Evolutionary conservation across 1,140 invertebrate species (phyloP), one percentile per base, ranked within the genome.

Genomic region (Rhagoletis pomonella): DNA sequence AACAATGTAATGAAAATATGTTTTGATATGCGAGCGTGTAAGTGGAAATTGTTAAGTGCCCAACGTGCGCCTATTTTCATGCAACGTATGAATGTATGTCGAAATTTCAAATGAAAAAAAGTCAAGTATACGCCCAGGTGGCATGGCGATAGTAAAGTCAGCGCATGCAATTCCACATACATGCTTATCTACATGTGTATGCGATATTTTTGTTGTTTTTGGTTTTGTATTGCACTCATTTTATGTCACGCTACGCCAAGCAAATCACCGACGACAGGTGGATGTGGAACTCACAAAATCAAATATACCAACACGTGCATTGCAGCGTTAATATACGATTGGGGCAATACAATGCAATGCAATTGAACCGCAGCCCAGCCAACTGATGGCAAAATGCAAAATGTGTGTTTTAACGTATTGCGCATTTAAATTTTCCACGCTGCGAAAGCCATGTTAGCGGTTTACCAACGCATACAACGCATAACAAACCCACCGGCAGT

Each of bases 361-460:
- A n/a, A 81, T 81, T 81, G 73, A 81, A 81, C 47, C 50, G 47
- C 73, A 55, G 55, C 17, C 44, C 19, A 81, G 73, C 47, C 73
- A 81, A 81, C 73, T 81, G 73, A 55, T 81, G 47, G 44, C 47
- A 29, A 81, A 55, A 81, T 50, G 3, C 44, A 29, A 55, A 3
- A 67, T 67, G 29, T 29, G 64, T 67, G 29, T 10, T 39, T 81
- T 44, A 6, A 44, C 1, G 10, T 67, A 29, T 55, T 81, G 69
- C 17, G 42, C 47, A 55, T 14, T 9, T 55, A 17, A 17, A 81
- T 67, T 67, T 67, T 5, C 2, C 19, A 19, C 64, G 64, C 4
- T 81, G 12, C 44, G 19, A 81, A 55, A n/a, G 29, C 17, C n/a
- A 29, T 81, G 47, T 81, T 73, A 50, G n/a, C 17, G 73, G 73